phyloP scores from a whole-genome alignment of 2,113 vertebrate species.

The Saguinus midas region DNA sequence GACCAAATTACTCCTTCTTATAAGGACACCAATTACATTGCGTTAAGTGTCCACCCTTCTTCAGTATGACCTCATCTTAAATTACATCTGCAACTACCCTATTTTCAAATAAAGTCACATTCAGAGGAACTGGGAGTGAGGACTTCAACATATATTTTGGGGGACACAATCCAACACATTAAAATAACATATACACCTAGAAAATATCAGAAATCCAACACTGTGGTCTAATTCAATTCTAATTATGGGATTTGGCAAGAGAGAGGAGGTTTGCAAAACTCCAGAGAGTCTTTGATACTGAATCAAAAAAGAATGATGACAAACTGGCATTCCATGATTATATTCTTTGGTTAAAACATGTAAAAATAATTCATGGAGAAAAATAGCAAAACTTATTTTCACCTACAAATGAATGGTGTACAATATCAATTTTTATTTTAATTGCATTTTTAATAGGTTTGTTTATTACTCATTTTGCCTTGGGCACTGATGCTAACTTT shows the following conservation, averaged over 20 bases:
- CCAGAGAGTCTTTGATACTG: background rate
- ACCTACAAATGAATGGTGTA: background rate
- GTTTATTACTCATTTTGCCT: background rate
- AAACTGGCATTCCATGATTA: background rate
- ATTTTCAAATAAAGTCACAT: background rate
- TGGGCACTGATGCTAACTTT: background rate
- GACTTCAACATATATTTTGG: background rate
- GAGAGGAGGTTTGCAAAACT: background rate
- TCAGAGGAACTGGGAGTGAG: background rate
- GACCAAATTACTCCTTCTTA: background rate
- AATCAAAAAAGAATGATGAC: background rate
- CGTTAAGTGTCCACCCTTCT: background rate
- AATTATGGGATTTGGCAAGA: background rate
- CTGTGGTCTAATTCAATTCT: background rate
- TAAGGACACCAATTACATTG: background rate
- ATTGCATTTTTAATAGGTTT: constrained; percentile 23
- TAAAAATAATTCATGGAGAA: constrained; percentile 5
- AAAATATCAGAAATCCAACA: background rate
- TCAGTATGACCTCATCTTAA: background rate
- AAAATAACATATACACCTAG: background rate
- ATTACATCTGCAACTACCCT: background rate
- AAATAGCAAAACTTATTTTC: background rate
- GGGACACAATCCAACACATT: background rate
- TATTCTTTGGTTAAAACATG: background rate
- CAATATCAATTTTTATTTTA: constrained; percentile 13